Percentiles rank a stretch among this genome's conserved stretches.
phyloP scores from a whole-genome alignment of 2,888 invertebrate species.

The Eristalis pertinax region DNA sequence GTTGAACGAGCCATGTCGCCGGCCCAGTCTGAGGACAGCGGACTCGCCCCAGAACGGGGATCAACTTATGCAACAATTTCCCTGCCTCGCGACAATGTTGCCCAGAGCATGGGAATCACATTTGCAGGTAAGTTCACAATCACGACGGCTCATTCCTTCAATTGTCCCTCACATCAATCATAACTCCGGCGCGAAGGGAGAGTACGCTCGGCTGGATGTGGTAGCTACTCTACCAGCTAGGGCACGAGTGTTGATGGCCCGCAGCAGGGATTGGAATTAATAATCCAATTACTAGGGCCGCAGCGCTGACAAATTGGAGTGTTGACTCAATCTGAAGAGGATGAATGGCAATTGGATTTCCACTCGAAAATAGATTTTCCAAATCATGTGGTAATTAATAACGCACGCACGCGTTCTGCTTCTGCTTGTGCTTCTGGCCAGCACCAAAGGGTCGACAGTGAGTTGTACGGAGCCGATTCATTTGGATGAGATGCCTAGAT shows the following conservation, averaged over 20 bases:
- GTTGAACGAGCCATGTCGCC: conserved; percentile 82
- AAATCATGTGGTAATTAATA: conserved; percentile 69
- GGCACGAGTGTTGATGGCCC: conserved; percentile 8
- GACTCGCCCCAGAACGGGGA: conserved; percentile 81
- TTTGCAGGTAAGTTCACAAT: conserved; percentile 78
- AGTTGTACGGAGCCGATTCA: background rate
- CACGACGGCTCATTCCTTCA: conserved; percentile 5
- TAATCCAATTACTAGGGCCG: conserved; percentile 62
- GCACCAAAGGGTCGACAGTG: conserved; percentile 41
- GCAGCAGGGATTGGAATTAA: conserved; percentile 46
- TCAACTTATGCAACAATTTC: conserved; percentile 81
- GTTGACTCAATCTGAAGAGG: conserved; percentile 51
- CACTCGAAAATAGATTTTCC: conserved; percentile 50
- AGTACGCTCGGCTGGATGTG: background rate
- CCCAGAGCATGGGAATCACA: conserved; percentile 80
- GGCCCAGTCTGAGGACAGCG: conserved; percentile 81
- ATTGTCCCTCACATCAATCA: conserved; percentile 36
- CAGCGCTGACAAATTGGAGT: conserved; percentile 51
- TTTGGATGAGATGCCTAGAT: conserved; percentile 39
- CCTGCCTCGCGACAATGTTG: conserved; percentile 79
- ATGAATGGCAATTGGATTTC: conserved; percentile 51
- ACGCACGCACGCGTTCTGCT: conserved; percentile 43
- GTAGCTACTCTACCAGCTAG: background rate
- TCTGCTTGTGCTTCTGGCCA: background rate
- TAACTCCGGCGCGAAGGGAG: background rate